A percentile compares a stretch with the other conserved stretches of the same genome.
phyloP scores from a whole-genome alignment of 2,888 invertebrate species.

The Fabriciana adippe region DNA sequence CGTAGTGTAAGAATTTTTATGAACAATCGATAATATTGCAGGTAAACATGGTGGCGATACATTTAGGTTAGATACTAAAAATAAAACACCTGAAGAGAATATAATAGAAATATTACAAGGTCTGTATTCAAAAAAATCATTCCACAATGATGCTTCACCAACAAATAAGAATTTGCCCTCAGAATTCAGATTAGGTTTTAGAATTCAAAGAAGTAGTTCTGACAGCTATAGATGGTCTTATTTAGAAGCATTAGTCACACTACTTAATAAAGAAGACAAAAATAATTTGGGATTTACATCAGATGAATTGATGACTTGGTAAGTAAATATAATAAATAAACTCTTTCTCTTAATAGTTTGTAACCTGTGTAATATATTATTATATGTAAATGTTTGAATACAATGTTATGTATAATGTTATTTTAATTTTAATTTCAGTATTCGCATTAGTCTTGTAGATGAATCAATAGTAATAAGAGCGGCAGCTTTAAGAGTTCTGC shows the following conservation, averaged over 20 bases:
- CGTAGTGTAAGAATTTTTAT: constrained; percentile 21
- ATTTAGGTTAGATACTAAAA: constrained; percentile 83
- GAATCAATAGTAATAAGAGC: constrained; percentile 95
- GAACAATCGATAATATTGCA: constrained; percentile 52
- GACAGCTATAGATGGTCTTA: constrained; percentile 92
- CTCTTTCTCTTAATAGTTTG: not conserved
- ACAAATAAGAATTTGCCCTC: constrained; percentile 62
- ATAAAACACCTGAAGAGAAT: constrained; percentile 83
- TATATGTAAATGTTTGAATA: not conserved
- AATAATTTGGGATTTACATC: constrained; percentile 86
- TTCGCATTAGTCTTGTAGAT: constrained; percentile 92
- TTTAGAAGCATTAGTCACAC: constrained; percentile 93
- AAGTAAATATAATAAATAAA: constrained; percentile 40
- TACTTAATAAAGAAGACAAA: constrained; percentile 85
- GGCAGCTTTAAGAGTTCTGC: constrained; percentile 92
- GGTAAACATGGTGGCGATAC: constrained; percentile 84
- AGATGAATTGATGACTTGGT: constrained; percentile 87
- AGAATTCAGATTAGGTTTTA: constrained; percentile 81
- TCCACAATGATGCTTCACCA: constrained; percentile 69
- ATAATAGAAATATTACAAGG: constrained; percentile 84
- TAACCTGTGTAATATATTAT: not conserved
- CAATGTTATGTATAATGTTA: no score
- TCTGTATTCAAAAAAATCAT: constrained; percentile 76
- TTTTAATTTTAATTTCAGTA: constrained; percentile 77
- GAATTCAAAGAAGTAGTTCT: constrained; percentile 84